Conservation (phyloP, 2,113 vertebrate genomes). For the Typhlomys cinereus region DNA sequence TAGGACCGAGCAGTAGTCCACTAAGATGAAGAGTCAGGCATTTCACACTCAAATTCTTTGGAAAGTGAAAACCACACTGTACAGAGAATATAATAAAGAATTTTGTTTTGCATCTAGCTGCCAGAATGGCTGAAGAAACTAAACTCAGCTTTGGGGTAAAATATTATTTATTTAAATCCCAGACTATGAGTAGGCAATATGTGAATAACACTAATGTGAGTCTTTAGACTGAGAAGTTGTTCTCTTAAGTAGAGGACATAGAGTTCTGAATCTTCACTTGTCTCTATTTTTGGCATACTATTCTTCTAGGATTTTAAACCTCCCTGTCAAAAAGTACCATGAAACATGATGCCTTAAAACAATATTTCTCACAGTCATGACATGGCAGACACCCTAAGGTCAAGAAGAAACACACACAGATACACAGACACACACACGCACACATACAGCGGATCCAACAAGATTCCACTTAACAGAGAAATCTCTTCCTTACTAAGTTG, state of each 20-base stretch:
- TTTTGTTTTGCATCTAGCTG: neutral
- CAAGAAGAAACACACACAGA: neutral
- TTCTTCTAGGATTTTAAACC: neutral
- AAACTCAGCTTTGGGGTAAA: neutral
- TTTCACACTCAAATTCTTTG: neutral
- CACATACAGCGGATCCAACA: neutral
- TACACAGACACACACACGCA: neutral
- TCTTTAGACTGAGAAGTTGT: neutral
- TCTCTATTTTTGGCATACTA: neutral
- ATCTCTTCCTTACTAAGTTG: neutral
- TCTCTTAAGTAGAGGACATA: neutral
- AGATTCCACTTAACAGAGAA: neutral
- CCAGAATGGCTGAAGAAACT: neutral
- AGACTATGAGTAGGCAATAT: neutral
- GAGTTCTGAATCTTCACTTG: neutral
- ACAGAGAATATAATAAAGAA: neutral
- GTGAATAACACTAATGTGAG: neutral
- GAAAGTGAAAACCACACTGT: neutral
- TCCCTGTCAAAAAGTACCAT: neutral
- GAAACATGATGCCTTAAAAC: neutral
- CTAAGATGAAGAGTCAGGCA: neutral
- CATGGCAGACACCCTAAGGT: neutral
- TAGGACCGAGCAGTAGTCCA: neutral
- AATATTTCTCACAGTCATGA: neutral
- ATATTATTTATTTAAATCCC: neutral